Conservation (phyloP, 1,140 invertebrate species). For the Drosophila grimshawi region DNA sequence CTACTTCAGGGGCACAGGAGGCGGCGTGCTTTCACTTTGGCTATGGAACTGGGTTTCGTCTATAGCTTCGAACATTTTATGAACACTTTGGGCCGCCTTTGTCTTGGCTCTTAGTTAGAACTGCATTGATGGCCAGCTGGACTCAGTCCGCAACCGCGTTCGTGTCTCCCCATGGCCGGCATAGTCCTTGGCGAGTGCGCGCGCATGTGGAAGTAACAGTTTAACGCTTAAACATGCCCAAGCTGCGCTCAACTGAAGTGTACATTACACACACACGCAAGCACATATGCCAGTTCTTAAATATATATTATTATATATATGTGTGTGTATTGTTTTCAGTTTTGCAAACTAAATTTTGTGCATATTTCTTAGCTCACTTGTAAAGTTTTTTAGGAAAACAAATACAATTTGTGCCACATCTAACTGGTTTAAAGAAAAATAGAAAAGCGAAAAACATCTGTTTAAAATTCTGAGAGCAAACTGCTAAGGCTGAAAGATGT, state of each 20-base stretch:
- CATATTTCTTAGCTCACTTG: constrained; percentile 51
- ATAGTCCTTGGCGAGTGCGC: constrained; percentile 22
- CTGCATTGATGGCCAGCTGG: constrained; percentile 72
- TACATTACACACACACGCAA: constrained; percentile 12
- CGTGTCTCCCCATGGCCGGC: neutral
- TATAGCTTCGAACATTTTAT: constrained; percentile 63
- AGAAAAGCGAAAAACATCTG: constrained; percentile 43
- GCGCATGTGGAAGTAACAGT: constrained; percentile 78
- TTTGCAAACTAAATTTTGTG: constrained; percentile 57
- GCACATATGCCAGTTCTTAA: neutral
- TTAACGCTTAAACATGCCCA: constrained; percentile 80
- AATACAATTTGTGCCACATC: constrained; percentile 65
- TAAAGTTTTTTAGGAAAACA: constrained; percentile 61
- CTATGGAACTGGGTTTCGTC: constrained; percentile 28
- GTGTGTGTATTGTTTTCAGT: constrained; percentile 61
- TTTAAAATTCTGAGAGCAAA: constrained; percentile 45
- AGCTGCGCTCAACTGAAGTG: constrained; percentile 62
- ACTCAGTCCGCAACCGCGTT: constrained; percentile 32
- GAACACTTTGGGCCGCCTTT: constrained; percentile 74
- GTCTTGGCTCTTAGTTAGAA: constrained; percentile 69
- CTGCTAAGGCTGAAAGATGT: constrained; percentile 3
- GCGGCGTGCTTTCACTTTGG: constrained; percentile 37
- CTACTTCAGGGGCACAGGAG: constrained; percentile 50
- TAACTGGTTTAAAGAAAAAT: constrained; percentile 29
- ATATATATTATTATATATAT: neutral